Conservation (phyloP, 2,888 invertebrate genomes). For the Sepiola atlantica region DNA sequence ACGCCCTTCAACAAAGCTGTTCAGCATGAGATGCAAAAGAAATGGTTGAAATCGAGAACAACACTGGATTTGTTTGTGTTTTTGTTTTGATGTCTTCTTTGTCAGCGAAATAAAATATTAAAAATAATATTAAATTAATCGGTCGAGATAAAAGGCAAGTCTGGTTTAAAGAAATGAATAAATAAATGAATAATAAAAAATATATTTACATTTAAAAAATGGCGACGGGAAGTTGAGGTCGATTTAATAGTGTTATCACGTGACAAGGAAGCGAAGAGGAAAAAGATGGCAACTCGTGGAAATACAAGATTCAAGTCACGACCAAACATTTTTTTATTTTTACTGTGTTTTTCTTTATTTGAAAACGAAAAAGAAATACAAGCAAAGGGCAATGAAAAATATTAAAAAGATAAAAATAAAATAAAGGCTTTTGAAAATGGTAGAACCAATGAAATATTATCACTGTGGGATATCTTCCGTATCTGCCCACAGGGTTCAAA, state of each 20-base stretch:
- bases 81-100: neutral
- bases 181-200: no score
- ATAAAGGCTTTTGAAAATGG: neutral
- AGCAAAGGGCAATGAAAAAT: neutral
- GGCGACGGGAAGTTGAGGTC: neutral
- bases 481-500: neutral
- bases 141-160: neutral
- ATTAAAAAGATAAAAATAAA: no score
- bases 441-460: conserved; percentile 16
- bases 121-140: neutral
- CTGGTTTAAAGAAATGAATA: neutral
- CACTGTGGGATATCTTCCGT: neutral
- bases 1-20: no score
- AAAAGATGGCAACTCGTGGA: neutral
- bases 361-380: neutral
- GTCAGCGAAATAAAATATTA: neutral
- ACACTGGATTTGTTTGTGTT: neutral
- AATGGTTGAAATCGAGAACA: neutral
- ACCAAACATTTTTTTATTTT: neutral
- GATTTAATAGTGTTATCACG: neutral
- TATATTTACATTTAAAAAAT: neutral
- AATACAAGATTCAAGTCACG: neutral
- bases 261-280: neutral
- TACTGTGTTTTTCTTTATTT: neutral
- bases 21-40: neutral